Percentiles rank a stretch among this genome's conserved stretches.
phyloP scores from a whole-genome alignment of 2,113 vertebrate species.

The Siphamia tubifer region DNA sequence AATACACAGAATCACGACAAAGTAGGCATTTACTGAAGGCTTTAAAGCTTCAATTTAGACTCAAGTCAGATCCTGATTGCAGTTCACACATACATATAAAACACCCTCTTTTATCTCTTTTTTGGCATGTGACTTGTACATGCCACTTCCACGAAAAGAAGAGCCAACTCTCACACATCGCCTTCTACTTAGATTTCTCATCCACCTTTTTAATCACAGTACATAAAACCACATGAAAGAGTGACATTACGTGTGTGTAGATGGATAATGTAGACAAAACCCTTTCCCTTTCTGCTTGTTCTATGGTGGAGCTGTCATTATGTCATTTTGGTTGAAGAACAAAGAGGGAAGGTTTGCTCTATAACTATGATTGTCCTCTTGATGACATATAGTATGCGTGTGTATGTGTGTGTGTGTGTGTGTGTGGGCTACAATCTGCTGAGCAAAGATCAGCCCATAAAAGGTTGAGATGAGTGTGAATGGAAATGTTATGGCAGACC shows the following conservation, averaged over 20 bases:
- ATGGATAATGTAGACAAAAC: neutral
- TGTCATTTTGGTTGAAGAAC: conserved; percentile 61
- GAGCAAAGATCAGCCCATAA: conserved; percentile 40
- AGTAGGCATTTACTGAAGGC: neutral
- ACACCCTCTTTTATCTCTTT: neutral
- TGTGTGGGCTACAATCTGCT: conserved; percentile 48
- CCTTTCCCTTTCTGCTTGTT: conserved; percentile 46
- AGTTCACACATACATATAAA: conserved; percentile 27
- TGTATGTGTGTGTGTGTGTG: conserved; percentile 12
- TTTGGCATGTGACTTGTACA: conserved; percentile 11
- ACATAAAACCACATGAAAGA: conserved; percentile 64
- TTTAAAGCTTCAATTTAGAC: conserved; percentile 18
- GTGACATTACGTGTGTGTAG: conserved; percentile 18
- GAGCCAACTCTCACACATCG: conserved; percentile 35
- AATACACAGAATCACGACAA: neutral
- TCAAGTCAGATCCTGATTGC: neutral
- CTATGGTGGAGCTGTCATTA: conserved; percentile 61
- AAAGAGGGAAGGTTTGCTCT: conserved; percentile 53
- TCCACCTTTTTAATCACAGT: conserved; percentile 55
- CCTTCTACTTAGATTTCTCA: conserved; percentile 64
- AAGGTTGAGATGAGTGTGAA: conserved; percentile 32
- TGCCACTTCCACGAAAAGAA: conserved; percentile 11
- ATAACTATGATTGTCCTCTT: conserved; percentile 65
- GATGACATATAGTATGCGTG: conserved; percentile 36
- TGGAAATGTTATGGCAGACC: conserved; percentile 39